phyloP scores from a whole-genome alignment of 2,888 invertebrate species.

The Listrodromus nycthemerus region DNA sequence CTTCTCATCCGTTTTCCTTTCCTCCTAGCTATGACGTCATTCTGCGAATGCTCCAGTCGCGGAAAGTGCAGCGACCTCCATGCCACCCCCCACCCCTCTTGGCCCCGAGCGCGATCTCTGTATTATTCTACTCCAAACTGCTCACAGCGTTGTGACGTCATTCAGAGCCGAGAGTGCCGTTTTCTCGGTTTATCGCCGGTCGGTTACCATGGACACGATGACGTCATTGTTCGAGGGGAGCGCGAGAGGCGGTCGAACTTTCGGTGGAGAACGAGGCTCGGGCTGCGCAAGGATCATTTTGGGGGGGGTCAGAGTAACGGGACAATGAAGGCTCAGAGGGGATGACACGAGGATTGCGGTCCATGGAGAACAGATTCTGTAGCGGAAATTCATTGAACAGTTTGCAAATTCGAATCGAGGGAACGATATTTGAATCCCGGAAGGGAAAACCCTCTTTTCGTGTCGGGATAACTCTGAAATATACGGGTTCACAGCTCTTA shows the following conservation, averaged over 20 bases:
- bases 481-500: not conserved
- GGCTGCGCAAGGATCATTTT: not conserved
- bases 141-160: slow-evolving; percentile 77
- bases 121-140: slow-evolving; percentile 68
- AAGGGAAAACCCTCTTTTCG: not conserved
- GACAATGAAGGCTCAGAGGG: slow-evolving; percentile 16
- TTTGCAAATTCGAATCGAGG: not conserved
- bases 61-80: slow-evolving; percentile 77
- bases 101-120: not conserved
- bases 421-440: slow-evolving; percentile 1
- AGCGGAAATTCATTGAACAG: slow-evolving; percentile 10
- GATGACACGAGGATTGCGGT: not conserved
- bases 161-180: slow-evolving; percentile 41
- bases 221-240: slow-evolving; percentile 75
- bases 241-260: slow-evolving; percentile 36
- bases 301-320: not conserved
- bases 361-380: slow-evolving; percentile 6
- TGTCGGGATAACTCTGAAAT: not conserved
- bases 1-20: not conserved
- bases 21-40: slow-evolving; percentile 74
- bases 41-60: slow-evolving; percentile 76
- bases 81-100: not conserved
- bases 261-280: not conserved
- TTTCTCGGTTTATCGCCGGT: slow-evolving; percentile 48
- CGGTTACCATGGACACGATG: slow-evolving; percentile 80